Evolutionary conservation across 2,797 vertebrate species (phyloP).

Genomic region (Dendrocincla tyrannina): DNA sequence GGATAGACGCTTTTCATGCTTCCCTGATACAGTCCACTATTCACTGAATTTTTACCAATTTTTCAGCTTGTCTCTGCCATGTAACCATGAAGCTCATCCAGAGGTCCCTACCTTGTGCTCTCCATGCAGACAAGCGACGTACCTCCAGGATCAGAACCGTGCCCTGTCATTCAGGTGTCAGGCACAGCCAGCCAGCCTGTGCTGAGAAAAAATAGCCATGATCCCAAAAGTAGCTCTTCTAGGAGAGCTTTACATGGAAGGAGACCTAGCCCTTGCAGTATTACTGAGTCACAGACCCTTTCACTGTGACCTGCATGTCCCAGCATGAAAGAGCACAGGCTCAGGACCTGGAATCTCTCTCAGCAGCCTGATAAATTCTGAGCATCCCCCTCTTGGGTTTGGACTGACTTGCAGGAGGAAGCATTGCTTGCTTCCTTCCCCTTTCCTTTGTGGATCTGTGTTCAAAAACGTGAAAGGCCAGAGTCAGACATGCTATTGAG

Average conservation of each 20-base stretch:
- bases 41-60: neutral
- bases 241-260: neutral
- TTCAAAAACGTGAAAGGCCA: neutral
- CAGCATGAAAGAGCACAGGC: neutral
- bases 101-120: neutral
- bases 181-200: neutral
- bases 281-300: neutral
- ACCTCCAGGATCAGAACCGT: neutral
- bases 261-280: neutral
- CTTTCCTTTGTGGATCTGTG: neutral
- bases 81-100: neutral
- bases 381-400: neutral
- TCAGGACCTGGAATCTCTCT: neutral
- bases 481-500: conserved; percentile 9
- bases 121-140: rapidly evolving
- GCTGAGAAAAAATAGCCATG: neutral
- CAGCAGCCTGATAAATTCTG: neutral
- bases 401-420: neutral
- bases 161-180: rapidly evolving
- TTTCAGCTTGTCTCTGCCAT: neutral
- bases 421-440: neutral
- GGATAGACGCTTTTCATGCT: neutral
- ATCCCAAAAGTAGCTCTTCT: neutral
- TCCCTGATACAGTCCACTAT: neutral
- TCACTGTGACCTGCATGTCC: neutral